These are phyloP conservation scores for Morpho achilles DNA, from an alignment of 2,888 invertebrate species.

Conservation along the genomic window DNA sequence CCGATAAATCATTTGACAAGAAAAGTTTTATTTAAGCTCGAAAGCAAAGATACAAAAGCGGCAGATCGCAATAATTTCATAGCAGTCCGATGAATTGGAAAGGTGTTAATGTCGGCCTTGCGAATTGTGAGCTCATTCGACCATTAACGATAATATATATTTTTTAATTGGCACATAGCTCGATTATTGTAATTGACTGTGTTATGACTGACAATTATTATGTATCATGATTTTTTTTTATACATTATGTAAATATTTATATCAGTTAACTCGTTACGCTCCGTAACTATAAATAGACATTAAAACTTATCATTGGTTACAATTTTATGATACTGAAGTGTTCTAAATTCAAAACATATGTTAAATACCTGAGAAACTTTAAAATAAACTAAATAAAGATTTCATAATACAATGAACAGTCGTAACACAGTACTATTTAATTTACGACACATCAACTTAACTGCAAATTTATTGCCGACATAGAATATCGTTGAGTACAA, in stretches of 20 bases:
- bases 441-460: constrained; percentile 28
- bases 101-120: constrained; percentile 30
- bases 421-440: constrained; percentile 24
- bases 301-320: not conserved
- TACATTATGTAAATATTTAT: constrained; percentile 5
- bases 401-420: constrained; percentile 22
- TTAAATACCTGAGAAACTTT: too few relatives aligned
- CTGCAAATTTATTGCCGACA: constrained; percentile 30
- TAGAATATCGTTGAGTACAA: constrained; percentile 37
- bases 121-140: constrained; percentile 25
- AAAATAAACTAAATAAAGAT: too few relatives aligned
- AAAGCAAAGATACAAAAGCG: not conserved
- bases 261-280: too few relatives aligned
- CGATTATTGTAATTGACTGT: constrained; percentile 27
- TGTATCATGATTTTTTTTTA: constrained; percentile 11
- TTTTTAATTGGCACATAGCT: constrained; percentile 26
- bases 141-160: constrained; percentile 25
- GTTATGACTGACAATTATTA: constrained; percentile 26
- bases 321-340: too few relatives aligned
- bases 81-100: constrained; percentile 25
- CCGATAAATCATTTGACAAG: too few relatives aligned
- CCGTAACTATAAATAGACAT: not conserved
- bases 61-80: constrained; percentile 23
- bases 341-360: too few relatives aligned
- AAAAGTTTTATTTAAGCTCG: too few relatives aligned